These are phyloP conservation scores for Caerostris darwini DNA, from an alignment of 1,140 invertebrate genomes.

Conservation along the genomic window DNA sequence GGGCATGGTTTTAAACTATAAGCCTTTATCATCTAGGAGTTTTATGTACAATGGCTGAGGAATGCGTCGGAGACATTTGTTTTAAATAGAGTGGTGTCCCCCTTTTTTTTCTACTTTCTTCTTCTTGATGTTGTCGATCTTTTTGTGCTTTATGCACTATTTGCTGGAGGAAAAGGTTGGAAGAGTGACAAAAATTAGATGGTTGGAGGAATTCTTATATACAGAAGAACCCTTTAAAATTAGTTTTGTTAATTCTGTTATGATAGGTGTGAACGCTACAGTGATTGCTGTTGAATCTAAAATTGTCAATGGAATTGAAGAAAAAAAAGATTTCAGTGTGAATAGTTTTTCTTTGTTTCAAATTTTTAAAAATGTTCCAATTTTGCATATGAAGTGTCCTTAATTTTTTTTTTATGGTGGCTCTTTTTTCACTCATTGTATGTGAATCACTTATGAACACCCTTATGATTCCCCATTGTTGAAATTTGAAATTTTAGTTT, in stretches of 20 bases:
- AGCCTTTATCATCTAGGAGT: slow-evolving; percentile 38
- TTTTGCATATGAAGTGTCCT: no score
- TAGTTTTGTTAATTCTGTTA: neutral
- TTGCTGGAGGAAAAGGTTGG: neutral
- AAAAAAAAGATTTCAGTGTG: no score
- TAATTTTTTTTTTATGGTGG: no score
- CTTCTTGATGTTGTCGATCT: neutral
- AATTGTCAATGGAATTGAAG: no score
- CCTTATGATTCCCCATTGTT: no score
- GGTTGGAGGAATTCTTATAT: neutral
- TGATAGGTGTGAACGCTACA: no score
- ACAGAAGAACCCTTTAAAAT: neutral
- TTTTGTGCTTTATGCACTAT: slow-evolving; percentile 13
- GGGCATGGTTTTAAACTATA: slow-evolving; percentile 7
- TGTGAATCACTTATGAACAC: no score
- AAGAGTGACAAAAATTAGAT: slow-evolving; percentile 11
- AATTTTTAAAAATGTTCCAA: no score
- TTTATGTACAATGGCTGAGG: slow-evolving; percentile 1
- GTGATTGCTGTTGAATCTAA: no score
- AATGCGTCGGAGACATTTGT: slow-evolving; percentile 32
- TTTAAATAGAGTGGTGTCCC: slow-evolving; percentile 14
- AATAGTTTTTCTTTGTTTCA: no score
- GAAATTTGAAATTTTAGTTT: no score
- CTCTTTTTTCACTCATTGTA: no score
- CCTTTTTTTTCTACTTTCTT: neutral